Evolutionary conservation across 2,797 vertebrate species (phyloP).

Genomic region (Poeciliopsis infans): DNA sequence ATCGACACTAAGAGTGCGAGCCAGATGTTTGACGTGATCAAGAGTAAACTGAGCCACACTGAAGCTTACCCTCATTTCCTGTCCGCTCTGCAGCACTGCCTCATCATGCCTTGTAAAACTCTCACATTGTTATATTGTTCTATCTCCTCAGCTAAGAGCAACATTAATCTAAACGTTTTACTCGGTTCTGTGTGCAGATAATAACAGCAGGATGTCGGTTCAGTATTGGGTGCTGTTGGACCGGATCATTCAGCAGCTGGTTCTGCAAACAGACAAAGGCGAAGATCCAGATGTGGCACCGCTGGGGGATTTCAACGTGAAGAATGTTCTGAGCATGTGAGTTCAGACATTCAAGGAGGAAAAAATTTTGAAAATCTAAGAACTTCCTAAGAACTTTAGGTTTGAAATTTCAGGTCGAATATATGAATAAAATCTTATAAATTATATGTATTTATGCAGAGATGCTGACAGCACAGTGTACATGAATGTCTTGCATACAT

Average conservation of each 20-base stretch:
- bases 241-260: conserved; percentile 93
- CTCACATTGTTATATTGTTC: not conserved
- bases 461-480: no score
- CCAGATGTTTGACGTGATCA: conserved; percentile 93
- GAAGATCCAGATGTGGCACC: conserved; percentile 92
- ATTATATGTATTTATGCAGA: no score
- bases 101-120: conserved; percentile 94
- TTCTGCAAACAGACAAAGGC: conserved; percentile 95
- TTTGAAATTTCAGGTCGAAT: not conserved
- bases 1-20: conserved; percentile 94
- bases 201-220: conserved; percentile 87
- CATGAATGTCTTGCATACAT: no score
- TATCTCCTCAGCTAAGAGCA: not conserved
- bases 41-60: conserved; percentile 90
- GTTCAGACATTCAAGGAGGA: not conserved
- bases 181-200: conserved; percentile 76
- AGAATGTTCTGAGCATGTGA: conserved; percentile 93
- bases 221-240: conserved; percentile 95
- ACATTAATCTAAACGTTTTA: not conserved
- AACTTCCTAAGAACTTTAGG: not conserved
- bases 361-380: not conserved
- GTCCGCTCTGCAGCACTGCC: conserved; percentile 94
- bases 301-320: conserved; percentile 95
- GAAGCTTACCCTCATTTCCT: conserved; percentile 94
- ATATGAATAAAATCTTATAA: not conserved